Evolutionary conservation across 30 jellyfish, hydroid and myxozoan species (phyloP).

Genomic region (Phacellophora camtschatica): DNA sequence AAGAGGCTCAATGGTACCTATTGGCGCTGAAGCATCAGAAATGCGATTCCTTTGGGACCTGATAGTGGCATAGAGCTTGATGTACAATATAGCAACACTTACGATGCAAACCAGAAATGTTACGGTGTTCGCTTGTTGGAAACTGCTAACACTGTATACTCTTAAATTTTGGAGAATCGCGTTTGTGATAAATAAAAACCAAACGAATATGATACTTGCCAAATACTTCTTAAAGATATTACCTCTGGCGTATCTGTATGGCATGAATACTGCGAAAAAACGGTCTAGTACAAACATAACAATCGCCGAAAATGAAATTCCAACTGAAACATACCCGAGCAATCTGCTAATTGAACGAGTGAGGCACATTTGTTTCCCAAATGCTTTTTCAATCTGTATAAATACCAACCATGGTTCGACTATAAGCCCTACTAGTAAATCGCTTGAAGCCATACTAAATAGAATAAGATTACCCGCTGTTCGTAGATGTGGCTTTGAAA

Average conservation of each 20-base stretch:
- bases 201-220: background rate
- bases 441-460: constrained; percentile 50
- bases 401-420: background rate
- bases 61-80: background rate
- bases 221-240: constrained; percentile 13
- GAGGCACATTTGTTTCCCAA: background rate
- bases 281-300: constrained; percentile 42
- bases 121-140: too few relatives aligned
- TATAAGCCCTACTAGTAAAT: constrained; percentile 27
- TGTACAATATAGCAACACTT: background rate
- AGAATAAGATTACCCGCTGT: constrained; percentile 46
- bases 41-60: background rate
- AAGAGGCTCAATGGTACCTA: too few relatives aligned
- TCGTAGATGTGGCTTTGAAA: background rate
- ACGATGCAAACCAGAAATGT: background rate
- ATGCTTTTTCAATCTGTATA: background rate
- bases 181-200: background rate
- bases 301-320: constrained; percentile 3
- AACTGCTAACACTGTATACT: background rate
- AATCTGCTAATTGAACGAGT: background rate
- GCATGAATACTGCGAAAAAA: constrained; percentile 18
- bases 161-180: background rate
- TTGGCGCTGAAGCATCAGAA: background rate
- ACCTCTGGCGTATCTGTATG: background rate
- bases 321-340: constrained; percentile 17